A percentile compares a stretch with the other conserved stretches of the same genome.
Conservation (phyloP, 2,888 invertebrate genomes). For the Sicus ferrugineus region DNA sequence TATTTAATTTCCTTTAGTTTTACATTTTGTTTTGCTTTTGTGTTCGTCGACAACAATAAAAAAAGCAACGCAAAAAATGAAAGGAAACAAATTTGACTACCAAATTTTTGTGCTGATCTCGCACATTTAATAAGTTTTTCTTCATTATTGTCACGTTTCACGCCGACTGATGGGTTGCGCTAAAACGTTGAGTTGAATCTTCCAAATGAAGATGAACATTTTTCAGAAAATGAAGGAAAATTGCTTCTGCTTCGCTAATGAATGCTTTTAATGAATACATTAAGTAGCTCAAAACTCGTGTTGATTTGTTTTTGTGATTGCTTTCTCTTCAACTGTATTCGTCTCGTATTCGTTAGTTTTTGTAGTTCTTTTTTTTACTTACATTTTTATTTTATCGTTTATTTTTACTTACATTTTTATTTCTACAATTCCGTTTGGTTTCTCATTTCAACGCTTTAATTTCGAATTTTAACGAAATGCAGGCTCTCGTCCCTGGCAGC, state of each 20-base stretch:
- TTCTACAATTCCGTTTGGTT: too few relatives aligned
- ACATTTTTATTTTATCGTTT: slow-evolving; percentile 7
- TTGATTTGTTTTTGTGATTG: neutral
- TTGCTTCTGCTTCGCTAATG: neutral
- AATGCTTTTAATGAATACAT: neutral
- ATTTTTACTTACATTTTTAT: neutral
- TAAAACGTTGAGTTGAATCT: too few relatives aligned
- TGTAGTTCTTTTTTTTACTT: neutral
- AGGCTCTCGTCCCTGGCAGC: neutral
- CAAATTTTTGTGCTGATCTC: slow-evolving; percentile 26
- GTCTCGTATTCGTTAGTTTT: neutral
- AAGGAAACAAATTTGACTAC: slow-evolving; percentile 19
- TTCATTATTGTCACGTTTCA: neutral
- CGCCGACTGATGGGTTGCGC: neutral
- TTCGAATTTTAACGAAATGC: slow-evolving; percentile 29
- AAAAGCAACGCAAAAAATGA: neutral
- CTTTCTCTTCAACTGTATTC: neutral
- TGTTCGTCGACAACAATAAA: too few relatives aligned
- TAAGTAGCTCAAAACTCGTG: neutral
- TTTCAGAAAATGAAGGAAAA: neutral
- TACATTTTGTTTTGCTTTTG: neutral
- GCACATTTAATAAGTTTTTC: slow-evolving; percentile 2
- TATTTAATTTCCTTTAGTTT: neutral
- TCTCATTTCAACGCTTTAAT: slow-evolving; percentile 27
- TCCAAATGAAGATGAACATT: too few relatives aligned